A percentile compares a stretch with the other conserved stretches of the same genome.
These are phyloP conservation scores for Acanthopleura granulata DNA, from an alignment of 2,888 invertebrate genomes.

Conservation along the genomic window DNA sequence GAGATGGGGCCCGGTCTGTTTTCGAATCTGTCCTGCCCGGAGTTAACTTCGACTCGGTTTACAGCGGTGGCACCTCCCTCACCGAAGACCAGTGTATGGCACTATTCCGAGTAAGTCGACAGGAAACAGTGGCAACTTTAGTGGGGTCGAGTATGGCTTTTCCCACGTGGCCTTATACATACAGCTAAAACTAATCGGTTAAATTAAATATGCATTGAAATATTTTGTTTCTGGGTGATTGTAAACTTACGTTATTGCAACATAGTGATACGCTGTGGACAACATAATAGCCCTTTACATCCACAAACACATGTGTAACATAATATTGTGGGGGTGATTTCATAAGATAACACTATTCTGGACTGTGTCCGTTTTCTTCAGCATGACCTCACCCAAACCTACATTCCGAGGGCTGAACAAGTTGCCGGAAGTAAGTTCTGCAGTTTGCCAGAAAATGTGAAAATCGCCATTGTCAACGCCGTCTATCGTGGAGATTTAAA, in stretches of 20 bases:
- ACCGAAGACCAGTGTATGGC: neutral
- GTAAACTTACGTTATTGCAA: too few species aligned
- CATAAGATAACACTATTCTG: neutral
- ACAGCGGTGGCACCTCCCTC: neutral
- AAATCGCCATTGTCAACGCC: constrained; percentile 13
- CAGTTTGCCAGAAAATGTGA: neutral
- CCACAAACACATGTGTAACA: too few species aligned
- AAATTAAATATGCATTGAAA: too few species aligned
- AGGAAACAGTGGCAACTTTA: neutral
- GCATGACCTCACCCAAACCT: constrained; percentile 2
- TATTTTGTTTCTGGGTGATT: too few species aligned
- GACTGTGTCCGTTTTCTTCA: neutral
- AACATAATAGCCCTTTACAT: too few species aligned
- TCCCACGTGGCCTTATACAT: neutral
- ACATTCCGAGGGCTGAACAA: neutral
- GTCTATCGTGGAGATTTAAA: constrained; percentile 2
- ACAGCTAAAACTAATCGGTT: too few species aligned
- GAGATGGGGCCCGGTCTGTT: neutral
- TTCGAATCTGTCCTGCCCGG: neutral
- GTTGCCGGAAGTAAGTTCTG: constrained; percentile 11
- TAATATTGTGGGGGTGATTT: neutral
- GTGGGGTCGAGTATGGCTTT: neutral
- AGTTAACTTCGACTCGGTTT: constrained; percentile 1
- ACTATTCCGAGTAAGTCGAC: constrained; percentile 1
- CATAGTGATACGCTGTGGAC: too few species aligned